Evolutionary conservation across 2,113 vertebrate genomes (phyloP), one percentile per base, ranked within the genome.

Genomic region (Hippocampus abdominalis): DNA sequence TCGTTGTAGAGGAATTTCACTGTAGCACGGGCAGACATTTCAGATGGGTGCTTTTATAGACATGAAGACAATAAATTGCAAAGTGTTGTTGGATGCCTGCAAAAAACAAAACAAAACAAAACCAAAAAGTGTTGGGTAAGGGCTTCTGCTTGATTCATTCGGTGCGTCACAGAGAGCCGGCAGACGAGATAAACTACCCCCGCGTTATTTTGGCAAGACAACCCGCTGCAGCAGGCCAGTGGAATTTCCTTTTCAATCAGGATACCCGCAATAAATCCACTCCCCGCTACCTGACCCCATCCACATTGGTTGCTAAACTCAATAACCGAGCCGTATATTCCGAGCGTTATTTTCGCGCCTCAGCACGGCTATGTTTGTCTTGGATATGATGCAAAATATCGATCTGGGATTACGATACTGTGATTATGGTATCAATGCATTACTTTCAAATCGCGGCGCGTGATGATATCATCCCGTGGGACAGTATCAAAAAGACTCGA

Each of bases 191-290:
- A 63, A 9, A n/a, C 61, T n/a, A 63, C 39, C 32, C 20, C 36
- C 39, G 36, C 61, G 3, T 63, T 63, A n/a, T 63, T 63, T 63
- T 63, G 61, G 61, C 36, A 63, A 63, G 61, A 12, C 61, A 11
- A 2, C 20, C 0, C 3, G 36, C 61, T n/a, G 60, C 36, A 40
- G 60, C 36, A 39, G 60, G 36, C 36, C 60, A 40, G 21, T n/a
- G 36, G 36, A 42, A 40, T 42, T 42, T 64, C 21, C 32, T 64
- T 6, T n/a, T 64, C 61, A 42, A 42, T 42, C 61, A 42, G 36
- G n/a, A 23, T 40, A 8, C 61, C 29, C 39, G 21, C 21, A 40
- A 64, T 64, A 64, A 64, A 64, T 64, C 61, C 61, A 64, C 36
- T 5, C 13, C 13, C 13, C 21, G 12, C 54, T 15, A 25, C 54